A percentile compares a stretch with the other conserved stretches of the same genome.
phyloP scores from a whole-genome alignment of 1,140 invertebrate genomes.

The Neodiprion lecontei region DNA sequence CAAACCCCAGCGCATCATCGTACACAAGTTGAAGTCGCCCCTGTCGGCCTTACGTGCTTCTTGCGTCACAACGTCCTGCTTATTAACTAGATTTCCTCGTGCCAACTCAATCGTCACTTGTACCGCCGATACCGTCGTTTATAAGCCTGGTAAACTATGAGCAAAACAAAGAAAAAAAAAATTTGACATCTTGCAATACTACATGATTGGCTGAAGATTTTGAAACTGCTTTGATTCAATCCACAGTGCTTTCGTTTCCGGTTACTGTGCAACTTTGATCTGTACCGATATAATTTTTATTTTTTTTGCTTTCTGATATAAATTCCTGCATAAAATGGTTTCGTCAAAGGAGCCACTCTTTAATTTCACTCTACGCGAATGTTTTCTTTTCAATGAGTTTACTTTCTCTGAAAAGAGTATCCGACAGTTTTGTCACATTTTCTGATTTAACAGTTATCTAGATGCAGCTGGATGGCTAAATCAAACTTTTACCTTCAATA shows the following conservation, averaged over 20 bases:
- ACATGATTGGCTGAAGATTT: background rate
- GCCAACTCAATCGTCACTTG: constrained; percentile 53
- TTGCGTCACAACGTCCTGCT: constrained; percentile 58
- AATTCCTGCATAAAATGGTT: too few relatives aligned
- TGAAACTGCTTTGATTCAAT: constrained; percentile 8
- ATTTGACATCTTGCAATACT: background rate
- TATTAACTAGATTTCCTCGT: constrained; percentile 59
- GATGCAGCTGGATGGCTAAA: too few relatives aligned
- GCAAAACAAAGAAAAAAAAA: constrained; percentile 10
- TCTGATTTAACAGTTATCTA: too few relatives aligned
- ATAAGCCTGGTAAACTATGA: constrained; percentile 51
- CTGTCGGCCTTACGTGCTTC: constrained; percentile 60
- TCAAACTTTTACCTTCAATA: too few relatives aligned
- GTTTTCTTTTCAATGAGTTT: too few relatives aligned
- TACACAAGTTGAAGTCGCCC: constrained; percentile 56
- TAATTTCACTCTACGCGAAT: too few relatives aligned
- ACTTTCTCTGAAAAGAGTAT: too few relatives aligned
- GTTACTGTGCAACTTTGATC: background rate
- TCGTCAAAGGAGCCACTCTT: too few relatives aligned
- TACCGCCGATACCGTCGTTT: constrained; percentile 50
- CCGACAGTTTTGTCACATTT: too few relatives aligned
- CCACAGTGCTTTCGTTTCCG: background rate
- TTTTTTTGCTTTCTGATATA: too few relatives aligned
- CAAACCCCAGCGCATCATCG: constrained; percentile 59
- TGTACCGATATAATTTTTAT: background rate